Base-by-base conservation (phyloP, 2,113 vertebrate species). In the Poecilia latipinna region DNA sequence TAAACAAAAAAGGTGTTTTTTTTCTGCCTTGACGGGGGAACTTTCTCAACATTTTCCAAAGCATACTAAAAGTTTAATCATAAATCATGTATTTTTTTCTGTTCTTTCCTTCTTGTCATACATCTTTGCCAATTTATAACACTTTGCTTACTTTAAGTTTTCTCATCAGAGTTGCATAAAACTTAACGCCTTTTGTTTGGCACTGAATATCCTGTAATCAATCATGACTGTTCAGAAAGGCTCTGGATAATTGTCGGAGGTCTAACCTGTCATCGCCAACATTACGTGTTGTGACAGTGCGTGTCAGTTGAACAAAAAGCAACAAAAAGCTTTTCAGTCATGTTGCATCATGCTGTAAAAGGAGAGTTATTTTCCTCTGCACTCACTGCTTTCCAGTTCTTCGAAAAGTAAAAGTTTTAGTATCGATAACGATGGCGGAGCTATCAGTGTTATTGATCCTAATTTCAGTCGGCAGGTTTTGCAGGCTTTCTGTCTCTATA, bases 261-360 rank as follows among this genome's bases (percentile, higher is more conserved):
- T 64, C 37, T 31, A 24, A 85, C 83, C 90, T 92, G 88, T 91
- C 91, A 71, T 87, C 90, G 65, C 83, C 29, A 26, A 65, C 70
- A 82, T 11, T 10, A 65, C 54, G 24, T 90, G 90, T 92, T 92
- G 91, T 91, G 90, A 89, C 91, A 92, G 82, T 77, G 75, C 6
- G 44, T 85, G 91, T 91, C 90, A 68, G 61, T 74, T 11, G 68
- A 81, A 89, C 86, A 90, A 81, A 90, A 91, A 86, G 84, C 81
- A 83, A 72, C 70, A 81, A 78, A 82, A 75, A 73, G 57, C 79
- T 63, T 70, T 84, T 64, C 68, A 54, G 88, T 88, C 75, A 57
- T 89, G 89, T 86, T 91, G 90, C 86, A 82, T 88, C 86, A 78
- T 65, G 84, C 82, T 83, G 83, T 51, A 70, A 79, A 75, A 78